Base-by-base conservation (phyloP, 2,113 vertebrate genomes). In the Eptesicus fuscus region DNA sequence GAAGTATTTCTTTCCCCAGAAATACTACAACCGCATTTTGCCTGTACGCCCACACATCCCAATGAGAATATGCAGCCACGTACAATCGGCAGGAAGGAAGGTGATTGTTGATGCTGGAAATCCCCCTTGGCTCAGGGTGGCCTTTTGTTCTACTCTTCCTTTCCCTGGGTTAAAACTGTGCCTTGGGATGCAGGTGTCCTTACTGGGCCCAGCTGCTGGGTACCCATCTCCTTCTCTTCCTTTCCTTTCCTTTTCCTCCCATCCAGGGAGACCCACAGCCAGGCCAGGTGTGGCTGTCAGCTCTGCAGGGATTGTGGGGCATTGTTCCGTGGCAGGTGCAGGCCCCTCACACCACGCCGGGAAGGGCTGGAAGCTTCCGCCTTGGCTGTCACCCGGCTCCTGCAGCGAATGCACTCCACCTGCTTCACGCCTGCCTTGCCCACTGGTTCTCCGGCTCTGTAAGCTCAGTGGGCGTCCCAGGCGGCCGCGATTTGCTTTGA, bases 71-170 rank as follows among this genome's bases (percentile, higher is more conserved):
- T 12, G 49, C 20, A 5, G 5, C 63, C 35, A 82, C n/a, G 44
- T n/a, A 28, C 63, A 79, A 18, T 22, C 22, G 32, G 56, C 79
- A 22, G 67, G 92, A 94, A 96, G 84, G 61, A 73, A 93, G 56
- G 53, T 32, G 65, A n/a, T 22, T 94, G 83, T 69, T 28, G 59
- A 14, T 44, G 17, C 44, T 90, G 95, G 90, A 97, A 97, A 83
- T 61, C 49, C 83, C 85, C 71, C 67, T 69, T 59, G 47, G 49
- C 71, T 44, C 9, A 51, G 0, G 28, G 80, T 28, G 71, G 28
- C 2, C 49, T 79, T 92, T 89, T 94, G 93, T 95, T 82, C 56
- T 18, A 3, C 25, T 78, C 85, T 96, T 95, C 90, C 93, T 83
- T 63, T 51, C 47, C 14, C 5, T 20, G 77, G 22, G 7, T 83